Percentiles rank a stretch among this genome's conserved stretches.
Conservation (phyloP, 2,888 invertebrate species). For the Desoria tigrina region DNA sequence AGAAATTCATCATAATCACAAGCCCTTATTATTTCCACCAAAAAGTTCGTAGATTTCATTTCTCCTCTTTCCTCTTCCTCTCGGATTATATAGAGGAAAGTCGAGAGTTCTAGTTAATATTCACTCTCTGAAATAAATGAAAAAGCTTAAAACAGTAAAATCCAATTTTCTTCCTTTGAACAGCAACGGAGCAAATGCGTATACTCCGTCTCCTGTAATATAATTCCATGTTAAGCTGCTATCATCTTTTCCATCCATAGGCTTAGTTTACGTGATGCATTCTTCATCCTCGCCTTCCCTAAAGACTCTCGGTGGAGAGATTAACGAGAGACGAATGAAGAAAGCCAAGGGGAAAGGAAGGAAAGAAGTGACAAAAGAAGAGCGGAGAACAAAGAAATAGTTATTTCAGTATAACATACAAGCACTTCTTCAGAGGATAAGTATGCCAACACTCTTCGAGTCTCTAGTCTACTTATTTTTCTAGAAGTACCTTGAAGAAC, state of each 20-base stretch:
- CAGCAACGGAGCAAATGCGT: background rate
- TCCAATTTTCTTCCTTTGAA: background rate
- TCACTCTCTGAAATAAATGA: background rate
- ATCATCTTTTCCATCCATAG: too few species aligned
- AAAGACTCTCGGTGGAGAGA: conserved; percentile 24
- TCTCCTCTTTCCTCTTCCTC: too few species aligned
- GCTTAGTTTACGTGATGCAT: conserved; percentile 1
- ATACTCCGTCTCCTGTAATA: conserved; percentile 1
- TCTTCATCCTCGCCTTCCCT: conserved; percentile 23
- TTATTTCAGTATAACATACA: conserved; percentile 3
- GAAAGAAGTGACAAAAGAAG: conserved; percentile 27
- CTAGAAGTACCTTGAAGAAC: background rate
- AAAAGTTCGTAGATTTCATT: background rate
- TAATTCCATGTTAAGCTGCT: background rate
- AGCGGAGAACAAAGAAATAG: conserved; percentile 23
- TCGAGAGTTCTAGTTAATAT: conserved; percentile 1
- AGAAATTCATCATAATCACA: conserved; percentile 8
- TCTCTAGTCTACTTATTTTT: too few species aligned
- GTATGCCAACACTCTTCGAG: too few species aligned
- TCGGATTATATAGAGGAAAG: too few species aligned
- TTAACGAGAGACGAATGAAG: conserved; percentile 18
- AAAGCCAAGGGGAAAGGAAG: conserved; percentile 5
- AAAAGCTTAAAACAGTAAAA: conserved; percentile 8
- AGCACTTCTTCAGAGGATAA: too few species aligned
- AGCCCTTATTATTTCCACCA: conserved; percentile 2